phyloP scores from a whole-genome alignment of 2,113 vertebrate species.

The Istiophorus platypterus region DNA sequence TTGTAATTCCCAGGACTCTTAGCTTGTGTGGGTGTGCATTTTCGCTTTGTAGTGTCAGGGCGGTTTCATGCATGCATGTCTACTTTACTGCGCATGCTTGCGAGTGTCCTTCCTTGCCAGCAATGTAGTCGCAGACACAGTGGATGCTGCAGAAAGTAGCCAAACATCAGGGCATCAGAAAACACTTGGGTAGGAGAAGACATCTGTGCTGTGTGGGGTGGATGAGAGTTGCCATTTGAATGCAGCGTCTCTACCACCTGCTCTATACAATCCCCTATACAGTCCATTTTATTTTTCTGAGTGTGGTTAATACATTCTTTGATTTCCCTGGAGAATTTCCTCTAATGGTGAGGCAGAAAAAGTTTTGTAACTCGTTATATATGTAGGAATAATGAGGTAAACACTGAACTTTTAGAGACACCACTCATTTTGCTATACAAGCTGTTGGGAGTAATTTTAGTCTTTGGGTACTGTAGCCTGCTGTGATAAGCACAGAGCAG shows the following conservation, averaged over 20 bases:
- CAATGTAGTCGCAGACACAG: neutral
- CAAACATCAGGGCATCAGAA: conserved; percentile 4
- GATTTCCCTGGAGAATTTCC: conserved; percentile 44
- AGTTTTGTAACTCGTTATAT: neutral
- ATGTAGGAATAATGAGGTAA: conserved; percentile 45
- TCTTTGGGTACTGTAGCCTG: neutral
- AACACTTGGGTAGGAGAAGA: conserved; percentile 22
- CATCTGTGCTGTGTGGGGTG: neutral
- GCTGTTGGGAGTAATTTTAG: neutral
- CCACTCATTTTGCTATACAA: neutral
- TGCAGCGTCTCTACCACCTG: neutral
- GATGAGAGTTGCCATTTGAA: neutral
- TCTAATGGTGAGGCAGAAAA: conserved; percentile 11
- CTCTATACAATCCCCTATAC: neutral
- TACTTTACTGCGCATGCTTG: neutral
- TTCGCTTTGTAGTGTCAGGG: conserved; percentile 21
- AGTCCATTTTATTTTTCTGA: conserved; percentile 2
- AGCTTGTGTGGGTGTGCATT: neutral
- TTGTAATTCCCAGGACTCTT: conserved; percentile 43
- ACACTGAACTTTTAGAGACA: conserved; percentile 12
- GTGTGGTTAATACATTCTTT: neutral
- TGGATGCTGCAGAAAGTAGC: conserved; percentile 18
- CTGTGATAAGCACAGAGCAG: neutral
- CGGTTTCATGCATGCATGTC: conserved; percentile 18
- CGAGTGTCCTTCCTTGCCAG: neutral